Percentiles rank a stretch among this genome's conserved stretches.
Conservation (phyloP, 1,140 invertebrate genomes). For the Trichomalopsis sarcophagae region DNA sequence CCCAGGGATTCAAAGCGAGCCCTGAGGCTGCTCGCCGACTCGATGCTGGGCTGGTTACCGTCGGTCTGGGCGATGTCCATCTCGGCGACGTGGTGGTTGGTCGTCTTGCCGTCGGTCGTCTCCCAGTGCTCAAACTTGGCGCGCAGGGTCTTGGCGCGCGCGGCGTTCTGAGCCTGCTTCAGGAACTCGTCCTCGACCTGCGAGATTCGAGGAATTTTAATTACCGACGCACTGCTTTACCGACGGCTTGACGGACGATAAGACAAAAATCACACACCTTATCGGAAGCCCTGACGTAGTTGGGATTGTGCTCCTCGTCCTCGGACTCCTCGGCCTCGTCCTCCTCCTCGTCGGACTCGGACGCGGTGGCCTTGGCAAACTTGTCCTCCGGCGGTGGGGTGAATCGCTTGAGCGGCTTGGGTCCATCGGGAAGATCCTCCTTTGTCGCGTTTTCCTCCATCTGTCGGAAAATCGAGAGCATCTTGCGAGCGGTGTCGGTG, state of each 20-base stretch:
- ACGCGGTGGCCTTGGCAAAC: conserved; percentile 74
- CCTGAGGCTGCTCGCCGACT: conserved; percentile 86
- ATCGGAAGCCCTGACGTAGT: conserved; percentile 76
- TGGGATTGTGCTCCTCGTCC: conserved; percentile 76
- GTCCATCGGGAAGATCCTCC: conserved; percentile 79
- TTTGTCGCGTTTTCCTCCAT: conserved; percentile 84
- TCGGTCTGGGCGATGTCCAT: conserved; percentile 74
- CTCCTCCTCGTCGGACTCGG: conserved; percentile 77
- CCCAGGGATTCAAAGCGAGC: conserved; percentile 90
- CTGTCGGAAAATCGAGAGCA: conserved; percentile 90
- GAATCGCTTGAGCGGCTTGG: conserved; percentile 90
- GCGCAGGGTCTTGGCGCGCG: conserved; percentile 89
- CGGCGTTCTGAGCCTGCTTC: conserved; percentile 85
- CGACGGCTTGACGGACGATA: too few species aligned
- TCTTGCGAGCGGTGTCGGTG: conserved; percentile 86
- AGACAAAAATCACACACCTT: conserved; percentile 64
- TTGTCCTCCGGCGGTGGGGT: conserved; percentile 89
- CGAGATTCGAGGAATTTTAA: conserved; percentile 8
- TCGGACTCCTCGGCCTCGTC: conserved; percentile 78
- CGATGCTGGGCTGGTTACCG: conserved; percentile 80
- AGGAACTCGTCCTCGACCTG: conserved; percentile 78
- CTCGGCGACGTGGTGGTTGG: conserved; percentile 64
- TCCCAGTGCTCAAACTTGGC: conserved; percentile 96
- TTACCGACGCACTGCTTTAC: not conserved
- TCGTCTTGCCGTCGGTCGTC: conserved; percentile 79